Percentiles rank a stretch among this genome's conserved stretches.
Evolutionary conservation across 2,113 vertebrate genomes (phyloP).

Genomic region (Spea bombifrons): DNA sequence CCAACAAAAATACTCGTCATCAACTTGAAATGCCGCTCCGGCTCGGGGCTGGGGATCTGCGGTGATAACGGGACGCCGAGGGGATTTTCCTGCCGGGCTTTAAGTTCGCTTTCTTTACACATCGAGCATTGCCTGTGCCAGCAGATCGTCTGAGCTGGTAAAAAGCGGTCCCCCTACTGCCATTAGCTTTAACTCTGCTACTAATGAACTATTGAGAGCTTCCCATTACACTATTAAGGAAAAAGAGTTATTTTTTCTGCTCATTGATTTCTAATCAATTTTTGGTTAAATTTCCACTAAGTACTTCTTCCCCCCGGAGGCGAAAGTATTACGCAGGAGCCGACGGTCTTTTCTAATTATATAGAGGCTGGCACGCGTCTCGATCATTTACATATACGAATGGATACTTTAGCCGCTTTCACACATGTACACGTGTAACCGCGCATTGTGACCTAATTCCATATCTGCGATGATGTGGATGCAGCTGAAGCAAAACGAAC

Average conservation of each 20-base stretch:
- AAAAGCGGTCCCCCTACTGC: not conserved
- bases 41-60: slow-evolving; percentile 34
- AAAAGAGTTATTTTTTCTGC: not conserved
- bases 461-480: no score
- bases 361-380: no score
- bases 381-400: no score
- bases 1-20: slow-evolving; percentile 62
- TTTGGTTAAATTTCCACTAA: not conserved
- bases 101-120: slow-evolving; percentile 55
- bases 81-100: slow-evolving; percentile 50
- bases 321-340: not conserved
- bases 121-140: slow-evolving; percentile 34
- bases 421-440: no score
- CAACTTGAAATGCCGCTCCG: slow-evolving; percentile 64
- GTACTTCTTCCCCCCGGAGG: not conserved
- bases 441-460: no score
- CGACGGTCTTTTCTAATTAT: not conserved
- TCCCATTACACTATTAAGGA: slow-evolving; percentile 1
- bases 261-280: slow-evolving; percentile 8
- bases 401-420: no score
- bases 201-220: slow-evolving; percentile 48
- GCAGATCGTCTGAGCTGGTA: slow-evolving; percentile 1
- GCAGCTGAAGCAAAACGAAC: no score
- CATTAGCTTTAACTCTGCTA: slow-evolving; percentile 21
- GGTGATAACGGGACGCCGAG: slow-evolving; percentile 11